Conservation (phyloP, 2,888 invertebrate species). For the Pristionchus entomophagus region DNA sequence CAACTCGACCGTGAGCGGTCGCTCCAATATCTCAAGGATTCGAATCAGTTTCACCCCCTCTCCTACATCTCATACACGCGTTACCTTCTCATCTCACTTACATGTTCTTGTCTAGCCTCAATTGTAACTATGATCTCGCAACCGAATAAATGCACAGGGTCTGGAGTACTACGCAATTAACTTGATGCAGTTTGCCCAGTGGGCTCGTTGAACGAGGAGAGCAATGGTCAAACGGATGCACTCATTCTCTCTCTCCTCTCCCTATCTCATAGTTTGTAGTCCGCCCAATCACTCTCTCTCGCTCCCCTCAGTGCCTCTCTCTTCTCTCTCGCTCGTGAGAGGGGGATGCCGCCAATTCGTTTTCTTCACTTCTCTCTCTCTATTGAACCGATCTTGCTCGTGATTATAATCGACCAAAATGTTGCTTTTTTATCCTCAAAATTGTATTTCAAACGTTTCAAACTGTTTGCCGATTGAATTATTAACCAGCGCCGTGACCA, state of each 20-base stretch:
- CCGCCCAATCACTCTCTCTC: not conserved
- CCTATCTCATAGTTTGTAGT: conserved; percentile 28
- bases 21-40: not conserved
- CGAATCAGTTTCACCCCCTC: too few relatives aligned
- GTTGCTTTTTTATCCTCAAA: too few relatives aligned
- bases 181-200: too few relatives aligned
- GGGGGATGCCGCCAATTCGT: not conserved
- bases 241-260: not conserved
- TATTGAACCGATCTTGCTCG: not conserved
- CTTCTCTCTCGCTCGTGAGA: not conserved
- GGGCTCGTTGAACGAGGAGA: not conserved
- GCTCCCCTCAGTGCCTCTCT: not conserved
- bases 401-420: not conserved
- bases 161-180: too few relatives aligned
- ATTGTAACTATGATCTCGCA: not conserved
- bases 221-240: conserved; percentile 6
- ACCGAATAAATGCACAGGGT: too few relatives aligned
- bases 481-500: too few relatives aligned
- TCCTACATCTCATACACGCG: not conserved
- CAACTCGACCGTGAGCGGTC: not conserved
- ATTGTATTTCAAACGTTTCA: too few relatives aligned
- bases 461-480: too few relatives aligned
- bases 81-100: too few relatives aligned
- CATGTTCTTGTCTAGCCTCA: not conserved
- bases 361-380: not conserved